These are phyloP conservation scores for Semibalanus balanoides DNA, from an alignment of 1,140 invertebrate species.

Conservation along the genomic window DNA sequence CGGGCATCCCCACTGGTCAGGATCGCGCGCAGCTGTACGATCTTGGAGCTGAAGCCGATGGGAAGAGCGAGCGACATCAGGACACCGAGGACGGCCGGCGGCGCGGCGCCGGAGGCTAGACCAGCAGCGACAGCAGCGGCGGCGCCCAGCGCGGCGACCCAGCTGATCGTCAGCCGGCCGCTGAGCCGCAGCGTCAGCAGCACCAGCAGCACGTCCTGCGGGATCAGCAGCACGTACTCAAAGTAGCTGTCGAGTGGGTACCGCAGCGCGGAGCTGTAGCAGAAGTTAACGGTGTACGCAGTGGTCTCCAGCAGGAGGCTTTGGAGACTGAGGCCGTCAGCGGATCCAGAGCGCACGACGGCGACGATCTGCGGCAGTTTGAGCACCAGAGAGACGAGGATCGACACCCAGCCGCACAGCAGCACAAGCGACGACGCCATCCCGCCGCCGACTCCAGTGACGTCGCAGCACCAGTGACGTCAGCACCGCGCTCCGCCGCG, in stretches of 20 bases:
- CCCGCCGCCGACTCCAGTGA: no score
- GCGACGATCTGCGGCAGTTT: not conserved
- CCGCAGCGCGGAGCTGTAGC: not conserved
- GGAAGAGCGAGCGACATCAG: not conserved
- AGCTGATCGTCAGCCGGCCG: not conserved
- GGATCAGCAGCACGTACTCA: slow-evolving; percentile 1
- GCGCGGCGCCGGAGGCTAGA: not conserved
- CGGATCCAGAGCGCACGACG: not conserved
- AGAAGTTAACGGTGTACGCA: not conserved
- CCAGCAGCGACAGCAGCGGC: not conserved
- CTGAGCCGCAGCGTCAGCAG: not conserved
- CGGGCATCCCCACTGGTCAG: not conserved
- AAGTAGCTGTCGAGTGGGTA: not conserved
- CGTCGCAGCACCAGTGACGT: no score
- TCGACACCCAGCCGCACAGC: not conserved
- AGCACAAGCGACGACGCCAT: not conserved
- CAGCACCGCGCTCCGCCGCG: no score
- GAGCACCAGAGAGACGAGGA: not conserved
- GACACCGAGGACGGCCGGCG: not conserved
- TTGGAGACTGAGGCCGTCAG: not conserved
- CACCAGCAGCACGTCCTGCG: slow-evolving; percentile 4
- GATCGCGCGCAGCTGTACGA: not conserved
- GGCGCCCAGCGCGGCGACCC: not conserved
- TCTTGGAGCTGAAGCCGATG: not conserved
- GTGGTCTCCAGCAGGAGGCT: not conserved